Percentiles rank a stretch among this genome's conserved stretches.
Conservation (phyloP, 2,113 vertebrate species). For the Sinocyclocheilus grahami region DNA sequence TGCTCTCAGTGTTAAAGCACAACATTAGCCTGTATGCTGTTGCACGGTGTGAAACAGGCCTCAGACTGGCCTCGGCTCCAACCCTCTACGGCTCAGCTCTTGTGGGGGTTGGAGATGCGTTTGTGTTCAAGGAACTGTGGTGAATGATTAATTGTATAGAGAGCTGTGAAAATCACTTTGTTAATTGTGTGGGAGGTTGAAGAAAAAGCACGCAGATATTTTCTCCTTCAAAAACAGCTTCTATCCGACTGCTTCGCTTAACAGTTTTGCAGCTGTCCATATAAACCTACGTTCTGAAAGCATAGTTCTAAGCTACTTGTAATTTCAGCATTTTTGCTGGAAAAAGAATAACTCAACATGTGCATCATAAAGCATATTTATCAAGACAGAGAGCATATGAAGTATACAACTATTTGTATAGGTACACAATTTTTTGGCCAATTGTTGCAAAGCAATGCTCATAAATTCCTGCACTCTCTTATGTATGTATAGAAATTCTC, state of each 20-base stretch:
- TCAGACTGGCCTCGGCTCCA: not conserved
- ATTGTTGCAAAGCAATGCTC: slow-evolving; percentile 57
- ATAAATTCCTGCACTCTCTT: slow-evolving; percentile 63
- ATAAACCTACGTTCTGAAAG: slow-evolving; percentile 32
- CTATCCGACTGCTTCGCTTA: slow-evolving; percentile 14
- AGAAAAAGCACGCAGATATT: slow-evolving; percentile 32
- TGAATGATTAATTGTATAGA: slow-evolving; percentile 45
- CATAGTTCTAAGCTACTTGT: slow-evolving; percentile 50
- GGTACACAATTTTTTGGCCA: slow-evolving; percentile 60
- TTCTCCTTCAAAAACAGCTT: slow-evolving; percentile 3
- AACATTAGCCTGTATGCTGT: not conserved
- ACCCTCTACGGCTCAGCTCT: not conserved
- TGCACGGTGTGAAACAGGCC: slow-evolving; percentile 13
- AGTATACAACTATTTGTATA: slow-evolving; percentile 37
- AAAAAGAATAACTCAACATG: slow-evolving; percentile 48
- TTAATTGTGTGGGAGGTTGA: slow-evolving; percentile 53
- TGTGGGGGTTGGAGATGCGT: slow-evolving; percentile 22
- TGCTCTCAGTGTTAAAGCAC: not conserved
- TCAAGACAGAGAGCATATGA: slow-evolving; percentile 51
- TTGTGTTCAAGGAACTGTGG: slow-evolving; percentile 18
- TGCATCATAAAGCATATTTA: slow-evolving; percentile 52
- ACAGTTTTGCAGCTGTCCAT: slow-evolving; percentile 31
- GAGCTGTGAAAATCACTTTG: slow-evolving; percentile 53
- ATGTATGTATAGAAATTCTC: slow-evolving; percentile 62
- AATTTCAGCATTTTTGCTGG: slow-evolving; percentile 45